Evolutionary conservation across 2,888 invertebrate genomes (phyloP).

Genomic region (Drosophila parthenogenetica): DNA sequence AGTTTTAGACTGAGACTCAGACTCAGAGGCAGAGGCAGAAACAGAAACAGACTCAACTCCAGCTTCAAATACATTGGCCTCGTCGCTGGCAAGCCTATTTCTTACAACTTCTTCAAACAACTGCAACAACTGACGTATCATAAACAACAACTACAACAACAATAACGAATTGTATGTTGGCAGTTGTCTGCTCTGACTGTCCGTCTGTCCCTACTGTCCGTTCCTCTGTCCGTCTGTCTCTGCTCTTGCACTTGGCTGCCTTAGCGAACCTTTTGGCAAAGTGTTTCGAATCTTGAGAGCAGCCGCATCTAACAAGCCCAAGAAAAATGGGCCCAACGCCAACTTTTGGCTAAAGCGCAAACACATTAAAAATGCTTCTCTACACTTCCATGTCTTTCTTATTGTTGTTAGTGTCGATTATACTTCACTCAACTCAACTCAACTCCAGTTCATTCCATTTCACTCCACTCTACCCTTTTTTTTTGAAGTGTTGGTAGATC

Average conservation of each 20-base stretch:
- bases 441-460: not conserved
- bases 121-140: slow-evolving; percentile 72
- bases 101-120: slow-evolving; percentile 81
- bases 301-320: slow-evolving; percentile 81
- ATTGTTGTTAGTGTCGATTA: slow-evolving; percentile 26
- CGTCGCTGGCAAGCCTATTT: slow-evolving; percentile 68
- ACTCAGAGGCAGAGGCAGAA: no score
- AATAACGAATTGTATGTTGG: slow-evolving; percentile 17
- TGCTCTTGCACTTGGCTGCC: slow-evolving; percentile 64
- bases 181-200: slow-evolving; percentile 34
- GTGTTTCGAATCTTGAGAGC: slow-evolving; percentile 66
- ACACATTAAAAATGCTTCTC: slow-evolving; percentile 76
- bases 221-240: slow-evolving; percentile 34
- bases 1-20: not conserved
- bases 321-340: slow-evolving; percentile 83
- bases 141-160: slow-evolving; percentile 63
- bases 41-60: not conserved
- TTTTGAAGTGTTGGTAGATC: not conserved
- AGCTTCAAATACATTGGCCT: slow-evolving; percentile 29
- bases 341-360: slow-evolving; percentile 81
- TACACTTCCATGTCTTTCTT: slow-evolving; percentile 52
- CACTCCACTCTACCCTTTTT: not conserved
- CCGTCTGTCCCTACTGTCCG: slow-evolving; percentile 16
- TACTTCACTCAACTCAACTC: slow-evolving; percentile 6
- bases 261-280: slow-evolving; percentile 75